Evolutionary conservation across 2,888 invertebrate genomes (phyloP).

Genomic region (Torymus aiolomorphi): DNA sequence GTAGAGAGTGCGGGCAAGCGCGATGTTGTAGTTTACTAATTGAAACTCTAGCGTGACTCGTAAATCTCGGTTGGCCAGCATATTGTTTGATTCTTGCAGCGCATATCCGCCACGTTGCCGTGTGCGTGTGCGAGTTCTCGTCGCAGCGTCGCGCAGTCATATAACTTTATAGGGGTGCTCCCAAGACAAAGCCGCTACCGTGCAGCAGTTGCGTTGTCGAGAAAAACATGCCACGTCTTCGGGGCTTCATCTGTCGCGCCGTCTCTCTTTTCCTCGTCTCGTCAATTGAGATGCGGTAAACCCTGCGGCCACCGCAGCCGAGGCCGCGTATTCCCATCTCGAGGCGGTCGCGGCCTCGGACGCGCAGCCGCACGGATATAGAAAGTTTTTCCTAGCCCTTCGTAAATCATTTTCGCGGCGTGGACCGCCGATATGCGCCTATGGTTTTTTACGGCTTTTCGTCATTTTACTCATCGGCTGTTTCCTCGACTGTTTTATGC

Average conservation of each 20-base stretch:
- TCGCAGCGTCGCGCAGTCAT: no score
- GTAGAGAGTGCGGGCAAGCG: no score
- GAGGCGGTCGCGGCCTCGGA: neutral
- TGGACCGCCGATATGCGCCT: no score
- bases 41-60: slow-evolving; percentile 5
- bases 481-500: slow-evolving; percentile 33
- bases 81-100: neutral
- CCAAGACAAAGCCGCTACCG: slow-evolving; percentile 33
- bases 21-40: slow-evolving; percentile 43
- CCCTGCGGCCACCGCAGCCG: slow-evolving; percentile 28
- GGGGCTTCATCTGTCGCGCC: neutral
- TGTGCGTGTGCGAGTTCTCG: no score
- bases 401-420: slow-evolving; percentile 43
- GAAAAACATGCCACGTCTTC: neutral
- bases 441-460: slow-evolving; percentile 34
- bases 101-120: neutral
- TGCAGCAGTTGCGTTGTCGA: neutral
- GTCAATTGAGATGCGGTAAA: slow-evolving; percentile 20
- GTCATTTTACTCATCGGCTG: slow-evolving; percentile 5
- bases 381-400: slow-evolving; percentile 36
- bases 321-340: neutral
- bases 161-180: slow-evolving; percentile 47
- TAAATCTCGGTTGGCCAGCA: no score
- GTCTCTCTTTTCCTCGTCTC: neutral
- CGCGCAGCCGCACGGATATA: no score